Evolutionary conservation across 2,113 vertebrate species (phyloP).

Genomic region (Sceloporus undulatus): DNA sequence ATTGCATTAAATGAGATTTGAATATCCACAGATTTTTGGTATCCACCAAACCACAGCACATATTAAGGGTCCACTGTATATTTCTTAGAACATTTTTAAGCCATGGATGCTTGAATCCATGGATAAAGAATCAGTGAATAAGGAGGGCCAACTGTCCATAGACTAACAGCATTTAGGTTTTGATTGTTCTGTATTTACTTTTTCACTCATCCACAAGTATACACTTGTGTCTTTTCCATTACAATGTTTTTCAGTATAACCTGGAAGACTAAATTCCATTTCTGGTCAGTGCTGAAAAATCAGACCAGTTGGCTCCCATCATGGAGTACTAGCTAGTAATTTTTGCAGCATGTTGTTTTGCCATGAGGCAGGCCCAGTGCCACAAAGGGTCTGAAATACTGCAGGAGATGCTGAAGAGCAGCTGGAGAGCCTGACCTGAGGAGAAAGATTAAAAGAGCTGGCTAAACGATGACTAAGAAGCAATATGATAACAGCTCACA

Average conservation of each 20-base stretch:
- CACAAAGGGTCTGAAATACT: conserved; percentile 27
- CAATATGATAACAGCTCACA: conserved; percentile 17
- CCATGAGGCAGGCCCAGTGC: conserved; percentile 18
- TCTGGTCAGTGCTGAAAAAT: not conserved
- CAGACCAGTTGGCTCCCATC: not conserved
- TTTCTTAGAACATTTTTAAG: too few species aligned
- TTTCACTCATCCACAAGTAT: not conserved
- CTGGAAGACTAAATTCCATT: not conserved
- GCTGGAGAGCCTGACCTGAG: conserved; percentile 29
- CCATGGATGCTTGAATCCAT: too few species aligned
- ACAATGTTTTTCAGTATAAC: not conserved
- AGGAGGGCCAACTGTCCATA: too few species aligned
- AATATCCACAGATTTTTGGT: too few species aligned
- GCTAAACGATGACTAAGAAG: conserved; percentile 47
- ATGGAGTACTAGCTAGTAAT: not conserved
- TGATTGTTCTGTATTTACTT: not conserved
- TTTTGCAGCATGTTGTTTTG: not conserved
- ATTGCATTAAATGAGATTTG: too few species aligned
- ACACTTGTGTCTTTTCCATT: not conserved
- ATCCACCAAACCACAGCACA: too few species aligned
- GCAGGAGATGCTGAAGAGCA: conserved; percentile 13
- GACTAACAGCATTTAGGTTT: not conserved
- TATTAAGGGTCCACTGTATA: too few species aligned
- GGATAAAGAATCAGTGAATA: too few species aligned
- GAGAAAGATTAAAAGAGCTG: conserved; percentile 17